Conservation (phyloP, 2,797 vertebrate species). For the Melanitta fusca region DNA sequence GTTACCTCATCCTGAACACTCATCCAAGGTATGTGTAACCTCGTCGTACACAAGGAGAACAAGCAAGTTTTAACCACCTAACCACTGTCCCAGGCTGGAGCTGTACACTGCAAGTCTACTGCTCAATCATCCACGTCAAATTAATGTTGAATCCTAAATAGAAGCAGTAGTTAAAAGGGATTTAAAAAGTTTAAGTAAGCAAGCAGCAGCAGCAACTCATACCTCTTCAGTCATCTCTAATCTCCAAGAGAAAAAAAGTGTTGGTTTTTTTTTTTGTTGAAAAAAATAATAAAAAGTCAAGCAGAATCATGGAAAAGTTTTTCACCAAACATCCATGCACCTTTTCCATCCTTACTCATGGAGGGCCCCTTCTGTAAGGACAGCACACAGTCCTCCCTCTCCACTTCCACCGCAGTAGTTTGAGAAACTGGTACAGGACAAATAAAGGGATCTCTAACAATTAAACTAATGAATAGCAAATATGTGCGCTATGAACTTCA, state of each 20-base stretch:
- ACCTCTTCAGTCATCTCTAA: background rate
- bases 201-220: background rate
- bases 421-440: background rate
- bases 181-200: background rate
- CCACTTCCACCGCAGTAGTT: background rate
- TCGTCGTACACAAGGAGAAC: background rate
- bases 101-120: background rate
- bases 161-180: background rate
- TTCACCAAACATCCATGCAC: background rate
- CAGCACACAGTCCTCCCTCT: background rate
- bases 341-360: background rate
- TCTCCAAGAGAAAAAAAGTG: background rate
- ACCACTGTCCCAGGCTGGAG: background rate
- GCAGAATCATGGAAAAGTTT: background rate
- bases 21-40: background rate
- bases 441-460: background rate
- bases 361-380: background rate
- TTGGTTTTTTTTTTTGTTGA: background rate
- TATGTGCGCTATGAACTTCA: background rate
- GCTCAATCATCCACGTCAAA: background rate
- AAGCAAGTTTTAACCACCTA: background rate
- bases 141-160: background rate
- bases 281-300: no score
- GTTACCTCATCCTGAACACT: slow-evolving; percentile 15
- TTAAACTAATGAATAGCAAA: background rate